These are phyloP conservation scores for Strigamia maritima DNA, from an alignment of 2,888 invertebrate species.

Conservation along the genomic window DNA sequence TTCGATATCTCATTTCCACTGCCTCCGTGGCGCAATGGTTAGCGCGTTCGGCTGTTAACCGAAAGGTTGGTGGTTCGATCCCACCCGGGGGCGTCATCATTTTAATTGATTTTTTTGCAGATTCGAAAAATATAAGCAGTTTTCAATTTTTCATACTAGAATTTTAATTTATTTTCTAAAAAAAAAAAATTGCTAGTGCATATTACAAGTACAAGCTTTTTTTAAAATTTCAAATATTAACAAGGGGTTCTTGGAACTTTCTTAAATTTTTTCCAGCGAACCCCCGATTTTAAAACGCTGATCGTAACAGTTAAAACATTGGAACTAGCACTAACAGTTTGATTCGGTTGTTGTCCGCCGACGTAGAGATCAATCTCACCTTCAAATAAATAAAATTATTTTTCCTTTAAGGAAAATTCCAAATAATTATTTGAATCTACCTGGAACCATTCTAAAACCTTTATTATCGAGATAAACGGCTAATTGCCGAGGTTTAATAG, in stretches of 20 bases:
- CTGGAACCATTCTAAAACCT: conserved; percentile 39
- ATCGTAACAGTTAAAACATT: conserved; percentile 35
- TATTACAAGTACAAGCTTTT: too few species aligned
- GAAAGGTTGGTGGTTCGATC: too few species aligned
- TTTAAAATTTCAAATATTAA: too few species aligned
- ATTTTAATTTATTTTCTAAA: too few species aligned
- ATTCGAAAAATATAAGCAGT: too few species aligned
- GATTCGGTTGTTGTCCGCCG: conserved; percentile 42
- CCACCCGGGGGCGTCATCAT: too few species aligned
- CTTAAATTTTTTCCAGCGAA: conserved; percentile 49
- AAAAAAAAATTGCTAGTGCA: too few species aligned
- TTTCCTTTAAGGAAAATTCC: not conserved
- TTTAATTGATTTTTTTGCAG: too few species aligned
- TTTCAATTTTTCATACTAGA: too few species aligned
- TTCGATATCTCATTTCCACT: too few species aligned
- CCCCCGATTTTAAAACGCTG: not conserved
- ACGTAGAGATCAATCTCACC: conserved; percentile 39
- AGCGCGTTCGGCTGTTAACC: too few species aligned
- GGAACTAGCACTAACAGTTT: conserved; percentile 33
- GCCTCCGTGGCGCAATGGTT: too few species aligned
- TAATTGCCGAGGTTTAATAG: conserved; percentile 37
- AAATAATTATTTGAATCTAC: not conserved
- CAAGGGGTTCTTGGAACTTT: conserved; percentile 92
- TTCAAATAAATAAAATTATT: not conserved
- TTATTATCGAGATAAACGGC: conserved; percentile 38